Evolutionary conservation across 2,888 invertebrate genomes (phyloP), one percentile per base, ranked within the genome.

Genomic region (Nephrotoma flavescens): DNA sequence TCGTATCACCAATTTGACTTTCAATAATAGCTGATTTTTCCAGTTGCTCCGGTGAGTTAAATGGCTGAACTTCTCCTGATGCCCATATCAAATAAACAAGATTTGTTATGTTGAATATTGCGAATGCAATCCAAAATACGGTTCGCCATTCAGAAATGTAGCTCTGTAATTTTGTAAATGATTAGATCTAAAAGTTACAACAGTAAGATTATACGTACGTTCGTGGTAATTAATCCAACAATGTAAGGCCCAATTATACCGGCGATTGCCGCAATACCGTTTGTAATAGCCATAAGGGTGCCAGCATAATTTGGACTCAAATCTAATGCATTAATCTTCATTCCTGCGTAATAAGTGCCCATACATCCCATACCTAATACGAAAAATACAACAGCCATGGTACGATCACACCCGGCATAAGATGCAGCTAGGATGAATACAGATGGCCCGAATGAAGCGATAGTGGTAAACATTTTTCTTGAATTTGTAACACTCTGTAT

Each of bases 91-190:
- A 89, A 90, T 95, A 97, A 7, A 96, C 89, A 0, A 95, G 52
- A 89, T 96, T 96, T 1, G 96, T 95, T 0, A 93, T 87, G 0
- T 94, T 90, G 87, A 96, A 93, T 2, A 96, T 93, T 0, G 90
- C 94, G 6, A 96, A 93, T 71, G 96, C 94, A 52, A 97, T 94
- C 95, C 96, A 96, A 90, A 97, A 97, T 0, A 97, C 96, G 0
- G 93, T 89, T 41, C 95, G 93, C 97, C 97, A 97, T 92, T 96
- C 94, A 31, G 91, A 90, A 6, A 95, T 89, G 0, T 93, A 93
- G 85, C 94, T 93, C 94, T 94, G 90, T 85, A 83, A 83, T 19
- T 4, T 42, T 9, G 4, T 11, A 71, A 71, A 31, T 31, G 52
- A 57, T 15, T 57, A 71, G 15, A 31, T 71, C 31, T 71, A 31